These are phyloP conservation scores for Piprites chloris DNA, from an alignment of 2,113 vertebrate genomes.

Conservation along the genomic window DNA sequence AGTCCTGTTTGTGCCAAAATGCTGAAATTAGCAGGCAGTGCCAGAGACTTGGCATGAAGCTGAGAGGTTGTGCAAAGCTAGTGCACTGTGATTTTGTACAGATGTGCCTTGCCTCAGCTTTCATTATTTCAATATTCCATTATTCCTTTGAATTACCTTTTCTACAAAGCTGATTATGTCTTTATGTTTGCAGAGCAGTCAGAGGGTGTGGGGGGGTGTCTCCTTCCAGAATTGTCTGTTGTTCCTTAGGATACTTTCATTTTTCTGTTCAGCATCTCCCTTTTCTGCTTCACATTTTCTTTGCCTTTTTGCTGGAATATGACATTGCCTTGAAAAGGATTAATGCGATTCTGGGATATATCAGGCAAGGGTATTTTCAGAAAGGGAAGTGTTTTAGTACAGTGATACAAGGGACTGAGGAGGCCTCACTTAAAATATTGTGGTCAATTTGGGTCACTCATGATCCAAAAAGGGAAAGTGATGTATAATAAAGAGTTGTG, in stretches of 20 bases:
- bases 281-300: not conserved
- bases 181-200: not conserved
- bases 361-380: conserved; percentile 17
- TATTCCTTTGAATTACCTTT: conserved; percentile 41
- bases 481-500: not conserved
- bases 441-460: not conserved
- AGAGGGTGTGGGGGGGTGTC: no score
- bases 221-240: not conserved
- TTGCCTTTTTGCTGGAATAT: not conserved
- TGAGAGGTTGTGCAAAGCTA: not conserved
- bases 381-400: not conserved
- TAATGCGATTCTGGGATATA: conserved; percentile 1
- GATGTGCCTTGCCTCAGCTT: not conserved
- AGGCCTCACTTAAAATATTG: not conserved
- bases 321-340: conserved; percentile 29
- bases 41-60: not conserved
- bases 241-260: not conserved
- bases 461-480: not conserved
- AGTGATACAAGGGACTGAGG: not conserved
- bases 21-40: not conserved
- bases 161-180: conserved; percentile 31
- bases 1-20: not conserved
- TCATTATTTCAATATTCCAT: no score
- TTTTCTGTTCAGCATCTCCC: not conserved
- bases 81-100: not conserved